Conservation (phyloP, 2,113 vertebrate species). For the Bubalus kerabau region DNA sequence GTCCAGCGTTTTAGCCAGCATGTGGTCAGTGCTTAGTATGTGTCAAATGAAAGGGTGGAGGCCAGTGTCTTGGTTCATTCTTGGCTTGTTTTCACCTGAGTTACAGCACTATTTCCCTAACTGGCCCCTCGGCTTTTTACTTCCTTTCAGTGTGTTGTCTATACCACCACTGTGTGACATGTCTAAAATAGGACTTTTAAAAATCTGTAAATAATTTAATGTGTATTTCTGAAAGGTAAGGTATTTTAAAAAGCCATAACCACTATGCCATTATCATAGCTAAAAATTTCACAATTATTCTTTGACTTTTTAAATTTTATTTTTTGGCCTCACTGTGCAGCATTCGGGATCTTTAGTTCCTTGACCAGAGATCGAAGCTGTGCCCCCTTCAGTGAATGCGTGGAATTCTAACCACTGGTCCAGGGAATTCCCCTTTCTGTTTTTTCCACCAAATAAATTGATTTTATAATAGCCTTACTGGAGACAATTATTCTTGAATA, state of each 20-base stretch:
- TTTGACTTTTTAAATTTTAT: background rate
- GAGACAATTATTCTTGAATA: background rate
- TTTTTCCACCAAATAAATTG: background rate
- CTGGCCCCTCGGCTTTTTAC: background rate
- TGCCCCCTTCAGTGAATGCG: accelerated
- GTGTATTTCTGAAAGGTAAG: background rate
- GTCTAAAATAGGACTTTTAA: background rate
- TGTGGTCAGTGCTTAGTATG: no score
- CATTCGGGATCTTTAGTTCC: background rate
- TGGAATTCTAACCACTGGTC: background rate
- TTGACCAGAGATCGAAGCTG: background rate
- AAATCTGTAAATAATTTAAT: background rate
- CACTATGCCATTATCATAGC: background rate
- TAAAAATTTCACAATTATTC: background rate
- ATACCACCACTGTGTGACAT: background rate
- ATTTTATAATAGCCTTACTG: background rate
- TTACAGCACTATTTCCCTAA: background rate
- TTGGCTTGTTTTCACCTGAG: background rate
- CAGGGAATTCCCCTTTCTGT: background rate
- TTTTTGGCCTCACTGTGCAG: background rate
- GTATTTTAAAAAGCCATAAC: background rate
- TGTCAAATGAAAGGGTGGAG: background rate
- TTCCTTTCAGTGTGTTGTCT: background rate
- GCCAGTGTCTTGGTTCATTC: background rate
- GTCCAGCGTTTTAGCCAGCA: background rate